Evolutionary conservation across 2,888 invertebrate genomes (phyloP).

Genomic region (Phoronis australis): DNA sequence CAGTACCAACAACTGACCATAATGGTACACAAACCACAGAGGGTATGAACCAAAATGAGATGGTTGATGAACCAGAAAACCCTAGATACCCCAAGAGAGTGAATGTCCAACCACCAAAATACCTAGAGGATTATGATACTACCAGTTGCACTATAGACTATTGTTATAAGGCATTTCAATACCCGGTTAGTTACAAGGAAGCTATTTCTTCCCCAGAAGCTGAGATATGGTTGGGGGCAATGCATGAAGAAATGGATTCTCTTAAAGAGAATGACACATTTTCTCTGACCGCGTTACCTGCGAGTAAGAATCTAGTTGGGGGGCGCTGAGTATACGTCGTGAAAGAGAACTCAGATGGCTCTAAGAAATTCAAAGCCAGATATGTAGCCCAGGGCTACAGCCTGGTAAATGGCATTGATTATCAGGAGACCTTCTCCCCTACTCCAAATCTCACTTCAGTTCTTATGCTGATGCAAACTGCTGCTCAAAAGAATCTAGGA

Average conservation of each 20-base stretch:
- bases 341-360: background rate
- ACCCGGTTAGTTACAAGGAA: slow-evolving; percentile 12
- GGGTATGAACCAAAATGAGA: too few species aligned
- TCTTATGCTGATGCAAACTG: slow-evolving; percentile 1
- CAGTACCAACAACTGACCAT: too few species aligned
- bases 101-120: slow-evolving; percentile 7
- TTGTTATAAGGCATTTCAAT: slow-evolving; percentile 10
- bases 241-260: slow-evolving; percentile 3
- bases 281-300: slow-evolving; percentile 1
- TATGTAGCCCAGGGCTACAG: slow-evolving; percentile 6
- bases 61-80: background rate
- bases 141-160: slow-evolving; percentile 10
- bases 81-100: too few species aligned
- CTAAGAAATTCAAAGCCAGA: background rate
- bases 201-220: slow-evolving; percentile 10
- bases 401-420: slow-evolving; percentile 4
- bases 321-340: slow-evolving; percentile 3
- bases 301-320: slow-evolving; percentile 1
- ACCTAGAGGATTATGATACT: slow-evolving; percentile 12
- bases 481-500: slow-evolving; percentile 1
- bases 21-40: too few species aligned
- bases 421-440: slow-evolving; percentile 5
- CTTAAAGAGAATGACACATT: slow-evolving; percentile 4
- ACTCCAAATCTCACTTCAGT: slow-evolving; percentile 1
- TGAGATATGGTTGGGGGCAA: slow-evolving; percentile 1